Evolutionary conservation across 2,113 vertebrate genomes (phyloP).

Genomic region (Crotalus viridis): DNA sequence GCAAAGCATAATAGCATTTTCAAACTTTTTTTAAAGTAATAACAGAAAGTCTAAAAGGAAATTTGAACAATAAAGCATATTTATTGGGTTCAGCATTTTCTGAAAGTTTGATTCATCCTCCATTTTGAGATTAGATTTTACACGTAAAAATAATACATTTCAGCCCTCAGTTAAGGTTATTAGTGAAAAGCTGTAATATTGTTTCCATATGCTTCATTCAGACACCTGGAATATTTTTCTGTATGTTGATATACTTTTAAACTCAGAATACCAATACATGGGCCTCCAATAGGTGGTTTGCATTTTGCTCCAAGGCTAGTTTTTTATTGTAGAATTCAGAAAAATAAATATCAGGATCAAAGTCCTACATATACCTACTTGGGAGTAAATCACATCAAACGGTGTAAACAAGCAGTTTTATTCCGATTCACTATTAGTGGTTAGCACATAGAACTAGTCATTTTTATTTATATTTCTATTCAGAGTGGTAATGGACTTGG

Average conservation of each 20-base stretch:
- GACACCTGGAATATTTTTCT: neutral
- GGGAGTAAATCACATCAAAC: neutral
- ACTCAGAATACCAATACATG: neutral
- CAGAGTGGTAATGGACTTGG: neutral
- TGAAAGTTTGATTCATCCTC: neutral
- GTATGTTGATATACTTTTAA: neutral
- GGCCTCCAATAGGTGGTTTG: neutral
- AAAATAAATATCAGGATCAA: neutral
- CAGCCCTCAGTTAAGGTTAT: neutral
- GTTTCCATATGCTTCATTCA: neutral
- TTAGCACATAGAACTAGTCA: neutral
- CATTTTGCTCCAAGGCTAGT: neutral
- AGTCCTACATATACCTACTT: neutral
- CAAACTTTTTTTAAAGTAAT: slow-evolving; percentile 7
- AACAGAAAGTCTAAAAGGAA: neutral
- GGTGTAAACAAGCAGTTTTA: neutral
- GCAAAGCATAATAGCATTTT: neutral
- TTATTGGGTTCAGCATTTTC: neutral
- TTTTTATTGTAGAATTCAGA: neutral
- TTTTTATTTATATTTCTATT: neutral
- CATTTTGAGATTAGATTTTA: neutral
- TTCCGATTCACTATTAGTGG: neutral
- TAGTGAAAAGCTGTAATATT: neutral
- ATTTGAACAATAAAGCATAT: neutral
- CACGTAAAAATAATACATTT: neutral